Base-by-base conservation (phyloP, 2,888 invertebrate genomes). In the Scaptomyza reducta region DNA sequence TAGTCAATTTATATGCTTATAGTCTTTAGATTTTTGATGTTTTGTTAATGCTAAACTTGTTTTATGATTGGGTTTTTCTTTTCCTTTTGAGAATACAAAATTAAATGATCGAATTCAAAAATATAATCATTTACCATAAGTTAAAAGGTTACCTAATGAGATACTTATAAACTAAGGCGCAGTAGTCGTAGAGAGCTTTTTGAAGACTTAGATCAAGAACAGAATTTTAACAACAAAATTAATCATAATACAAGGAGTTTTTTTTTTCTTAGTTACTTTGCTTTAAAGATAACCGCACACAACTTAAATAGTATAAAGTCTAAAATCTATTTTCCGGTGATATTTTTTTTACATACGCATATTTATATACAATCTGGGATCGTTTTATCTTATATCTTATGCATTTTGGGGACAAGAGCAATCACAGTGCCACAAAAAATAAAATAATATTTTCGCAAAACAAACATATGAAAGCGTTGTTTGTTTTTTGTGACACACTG, bases 71-170 rank as follows among this genome's bases (percentile, higher is more conserved):
- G 38, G 45, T 10, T 46, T 46, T 46, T 51, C 38, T 54, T 70
- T 69, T 31, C 56, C 57, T 64, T 68, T 77, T 75, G 70, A 73
- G 56, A 72, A 71, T 88, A 84, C 77, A 86, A 74, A 86, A 84
- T 84, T 86, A 88, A 85, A 86, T 88, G 83, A 88, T 73, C 62
- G 69, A 85, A 85, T 87, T 86, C 63, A 79, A 87, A 77, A 88
- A 70, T 70, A 54, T 61, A 74, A 88, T 77, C 73, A 86, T 66
- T 66, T 79, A 85, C 55, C 67, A 67, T 74, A 59, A 57, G 40
- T 62, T 65, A 62, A 59, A 40, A 31, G 51, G 71, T 71, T 55
- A 62, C 77, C 74, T 74, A 74, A 31, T 14, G 18, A 31, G 27
- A 60, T 56, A 47, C 74, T 74, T 74, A 74, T 6, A n/a, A 74